Evolutionary conservation across 1,140 invertebrate genomes (phyloP).

Genomic region (Dufourea novaeangliae): DNA sequence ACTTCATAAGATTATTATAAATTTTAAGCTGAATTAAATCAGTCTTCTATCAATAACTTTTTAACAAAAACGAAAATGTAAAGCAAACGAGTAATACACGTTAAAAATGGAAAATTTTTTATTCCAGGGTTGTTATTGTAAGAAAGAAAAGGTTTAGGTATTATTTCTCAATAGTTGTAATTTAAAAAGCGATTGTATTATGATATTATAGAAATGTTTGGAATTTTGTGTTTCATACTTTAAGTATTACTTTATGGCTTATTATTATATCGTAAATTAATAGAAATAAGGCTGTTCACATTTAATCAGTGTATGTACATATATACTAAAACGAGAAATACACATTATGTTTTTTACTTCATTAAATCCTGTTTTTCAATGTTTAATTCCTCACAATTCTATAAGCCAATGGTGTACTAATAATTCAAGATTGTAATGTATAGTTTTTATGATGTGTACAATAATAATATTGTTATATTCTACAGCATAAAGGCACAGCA

Average conservation of each 20-base stretch:
- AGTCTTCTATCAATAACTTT: not conserved
- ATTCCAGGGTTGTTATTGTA: not conserved
- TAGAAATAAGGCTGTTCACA: slow-evolving; percentile 57
- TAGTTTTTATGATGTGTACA: no score
- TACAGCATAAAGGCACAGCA: no score
- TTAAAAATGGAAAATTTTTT: not conserved
- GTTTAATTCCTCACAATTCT: not conserved
- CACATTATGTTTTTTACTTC: slow-evolving; percentile 67
- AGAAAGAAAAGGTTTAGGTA: slow-evolving; percentile 17
- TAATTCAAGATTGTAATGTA: no score
- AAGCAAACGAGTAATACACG: not conserved
- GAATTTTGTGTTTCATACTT: slow-evolving; percentile 48
- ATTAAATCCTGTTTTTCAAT: slow-evolving; percentile 26
- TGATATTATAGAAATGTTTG: slow-evolving; percentile 39
- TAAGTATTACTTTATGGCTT: slow-evolving; percentile 56
- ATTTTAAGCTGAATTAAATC: slow-evolving; percentile 2
- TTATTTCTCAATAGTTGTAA: slow-evolving; percentile 10
- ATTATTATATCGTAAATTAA: slow-evolving; percentile 45
- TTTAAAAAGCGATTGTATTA: slow-evolving; percentile 33
- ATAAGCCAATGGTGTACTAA: no score
- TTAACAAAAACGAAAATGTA: not conserved
- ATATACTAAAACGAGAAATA: slow-evolving; percentile 64
- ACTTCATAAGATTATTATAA: not conserved
- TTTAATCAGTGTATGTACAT: slow-evolving; percentile 63
- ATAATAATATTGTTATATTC: no score